Evolutionary conservation across 1,140 invertebrate genomes (phyloP).

Genomic region (Metaphire vulgaris): DNA sequence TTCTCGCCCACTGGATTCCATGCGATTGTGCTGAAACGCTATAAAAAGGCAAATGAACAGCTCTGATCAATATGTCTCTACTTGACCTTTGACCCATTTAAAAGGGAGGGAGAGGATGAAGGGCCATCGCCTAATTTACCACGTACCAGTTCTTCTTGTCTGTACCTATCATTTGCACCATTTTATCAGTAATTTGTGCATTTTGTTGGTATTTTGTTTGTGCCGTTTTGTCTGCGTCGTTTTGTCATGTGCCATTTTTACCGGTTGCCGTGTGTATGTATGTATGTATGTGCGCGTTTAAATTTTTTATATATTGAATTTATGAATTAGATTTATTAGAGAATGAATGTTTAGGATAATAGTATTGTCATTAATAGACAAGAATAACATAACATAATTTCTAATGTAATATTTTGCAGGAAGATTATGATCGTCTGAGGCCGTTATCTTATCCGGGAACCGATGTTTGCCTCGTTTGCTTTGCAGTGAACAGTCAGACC

Average conservation of each 20-base stretch:
- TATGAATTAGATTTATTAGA: neutral
- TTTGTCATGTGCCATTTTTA: neutral
- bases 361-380: neutral
- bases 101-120: no score
- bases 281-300: neutral
- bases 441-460: constrained; percentile 87
- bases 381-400: neutral
- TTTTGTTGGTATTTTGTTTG: no score
- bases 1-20: no score
- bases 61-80: no score
- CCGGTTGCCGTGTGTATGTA: neutral
- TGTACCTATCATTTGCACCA: no score
- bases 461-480: constrained; percentile 39
- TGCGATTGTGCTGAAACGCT: no score
- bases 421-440: constrained; percentile 83
- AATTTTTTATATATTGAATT: neutral
- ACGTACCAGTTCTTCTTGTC: no score
- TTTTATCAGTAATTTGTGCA: no score
- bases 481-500: constrained; percentile 28
- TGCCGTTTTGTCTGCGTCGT: no score
- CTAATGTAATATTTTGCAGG: constrained; percentile 57
- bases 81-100: no score
- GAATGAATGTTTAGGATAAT: neutral
- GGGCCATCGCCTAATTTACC: no score
- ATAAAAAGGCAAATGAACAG: no score